phyloP scores from a whole-genome alignment of 2,888 invertebrate genomes.

The Aleiodes testaceus region DNA sequence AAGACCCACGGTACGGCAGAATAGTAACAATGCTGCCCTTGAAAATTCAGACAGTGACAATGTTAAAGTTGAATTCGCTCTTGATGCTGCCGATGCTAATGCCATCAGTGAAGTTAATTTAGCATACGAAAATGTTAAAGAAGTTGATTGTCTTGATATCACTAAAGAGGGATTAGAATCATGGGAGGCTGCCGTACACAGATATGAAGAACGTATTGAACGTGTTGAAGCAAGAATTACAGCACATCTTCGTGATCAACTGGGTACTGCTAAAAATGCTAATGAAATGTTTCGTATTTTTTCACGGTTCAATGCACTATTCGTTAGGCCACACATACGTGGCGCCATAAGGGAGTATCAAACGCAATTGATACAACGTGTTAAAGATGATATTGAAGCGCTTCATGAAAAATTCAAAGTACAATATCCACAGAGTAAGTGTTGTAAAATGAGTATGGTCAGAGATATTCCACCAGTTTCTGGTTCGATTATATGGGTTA shows the following conservation, averaged over 20 bases:
- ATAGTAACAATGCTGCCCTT: slow-evolving; percentile 58
- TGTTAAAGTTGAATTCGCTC: slow-evolving; percentile 76
- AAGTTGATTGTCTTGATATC: slow-evolving; percentile 98
- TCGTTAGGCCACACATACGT: slow-evolving; percentile 98
- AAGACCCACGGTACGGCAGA: slow-evolving; percentile 80
- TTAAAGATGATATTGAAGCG: slow-evolving; percentile 98
- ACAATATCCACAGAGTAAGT: slow-evolving; percentile 96
- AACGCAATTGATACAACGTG: slow-evolving; percentile 98
- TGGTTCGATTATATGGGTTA: slow-evolving; percentile 99
- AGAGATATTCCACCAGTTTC: slow-evolving; percentile 97
- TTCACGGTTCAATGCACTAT: slow-evolving; percentile 98
- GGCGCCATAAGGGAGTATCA: slow-evolving; percentile 99
- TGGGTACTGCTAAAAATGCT: slow-evolving; percentile 98
- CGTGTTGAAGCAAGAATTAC: slow-evolving; percentile 98
- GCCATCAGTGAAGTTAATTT: slow-evolving; percentile 96
- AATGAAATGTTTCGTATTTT: slow-evolving; percentile 99
- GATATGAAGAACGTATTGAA: slow-evolving; percentile 98
- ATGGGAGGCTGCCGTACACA: slow-evolving; percentile 97
- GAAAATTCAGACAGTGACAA: slow-evolving; percentile 65
- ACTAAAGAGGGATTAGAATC: slow-evolving; percentile 96
- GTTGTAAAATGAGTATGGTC: slow-evolving; percentile 91
- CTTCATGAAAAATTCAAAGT: slow-evolving; percentile 99
- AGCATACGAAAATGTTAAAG: slow-evolving; percentile 98
- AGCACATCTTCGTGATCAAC: slow-evolving; percentile 95
- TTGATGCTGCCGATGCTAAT: slow-evolving; percentile 96